Evolutionary conservation across 2,888 invertebrate species (phyloP), one percentile per base, ranked within the genome.

Genomic region (Biston stratarius): DNA sequence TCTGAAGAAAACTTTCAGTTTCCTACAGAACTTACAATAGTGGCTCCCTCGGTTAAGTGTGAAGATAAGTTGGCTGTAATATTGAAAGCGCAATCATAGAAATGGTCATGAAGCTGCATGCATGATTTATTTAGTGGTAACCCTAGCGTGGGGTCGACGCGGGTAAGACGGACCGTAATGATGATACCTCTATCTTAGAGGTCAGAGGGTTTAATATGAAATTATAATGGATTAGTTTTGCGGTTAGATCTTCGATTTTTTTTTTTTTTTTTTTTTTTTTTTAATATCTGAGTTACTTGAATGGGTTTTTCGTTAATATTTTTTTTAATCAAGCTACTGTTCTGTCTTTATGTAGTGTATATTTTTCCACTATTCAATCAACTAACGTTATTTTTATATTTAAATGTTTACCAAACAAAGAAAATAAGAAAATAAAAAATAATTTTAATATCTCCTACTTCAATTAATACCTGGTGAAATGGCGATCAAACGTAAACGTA

Each of bases 31-130:
- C 33, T 33, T 24, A 3, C 7, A 42, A 33, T 7, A 24, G 42
- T 44, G 33, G 36, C 33, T 33, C 55, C 44, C 42, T 15, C 15
- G 5, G 6, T 3, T 11, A 55, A 33, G 2, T 53, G 42, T n/a
- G 12, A 12, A 24, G 7, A n/a, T 42, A 36, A 6, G n/a, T 55
- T 14, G 14, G 38, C 12, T 33, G n/a, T 36, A 33, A 49, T 59
- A 59, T 59, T 59, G 59, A 49, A 49, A 49, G 42, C 24, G 42
- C 48, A 59, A 59, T 59, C 59, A 59, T 59, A 59, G 59, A 59
- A 49, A 49, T 49, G 49, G 59, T 49, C 59, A 59, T 59, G 24
- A 47, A 14, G 45, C 34, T 36, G 49, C 49, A 59, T 59, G 42
- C 59, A 51, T 59, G 49, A 59, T 59, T 59, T 59, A 59, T 59